Base-by-base conservation (phyloP, 2,797 vertebrate genomes). In the Sebastes iracundus region DNA sequence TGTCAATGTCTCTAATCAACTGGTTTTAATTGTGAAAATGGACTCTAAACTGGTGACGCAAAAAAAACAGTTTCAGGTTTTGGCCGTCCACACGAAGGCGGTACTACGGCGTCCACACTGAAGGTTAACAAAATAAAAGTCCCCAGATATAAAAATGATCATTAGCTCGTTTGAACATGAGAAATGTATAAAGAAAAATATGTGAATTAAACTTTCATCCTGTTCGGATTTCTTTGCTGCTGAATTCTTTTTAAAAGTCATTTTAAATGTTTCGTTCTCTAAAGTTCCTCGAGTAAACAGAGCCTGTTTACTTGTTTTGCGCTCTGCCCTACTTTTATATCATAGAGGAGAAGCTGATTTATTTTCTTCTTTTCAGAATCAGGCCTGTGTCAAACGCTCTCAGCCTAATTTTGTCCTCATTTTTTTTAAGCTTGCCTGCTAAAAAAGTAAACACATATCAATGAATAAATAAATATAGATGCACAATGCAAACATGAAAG, bases 311-410 rank as follows among this genome's bases (percentile, higher is more conserved):
- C 77, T 75, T n/a, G 61, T 46, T 75, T 63, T 20, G n/a, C 14
- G 3, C 38, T 63, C 73, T 84, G 84, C 23, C 74, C 77, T 60
- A 79, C 72, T 89, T 89, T 67, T 25, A 74, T 22, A 72, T 76
- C 75, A 62, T 1, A 30, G 63, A 88, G 28, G n/a, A 71, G 42
- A 60, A 66, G 72, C 56, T 60, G 72, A 42, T 58, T 78, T 70
- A 82, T 70, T 74, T 81, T 68, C n/a, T 12, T 66, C 22, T 42
- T 53, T 72, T 76, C 4, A 63, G 58, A 86, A 60, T 62, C 72
- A 35, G 79, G 72, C 56, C 52, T 4, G 63, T 72, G 71, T 85
- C 74, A 69, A 68, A 78, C 6, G 20, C 72, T 67, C 74, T 46
- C 22, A 3, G 71, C 63, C 74, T 53, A 13, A 79, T 32, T 56